A percentile compares a stretch with the other conserved stretches of the same genome.
These are phyloP conservation scores for Peromyscus eremicus DNA, from an alignment of 2,797 vertebrate species.

Conservation along the genomic window DNA sequence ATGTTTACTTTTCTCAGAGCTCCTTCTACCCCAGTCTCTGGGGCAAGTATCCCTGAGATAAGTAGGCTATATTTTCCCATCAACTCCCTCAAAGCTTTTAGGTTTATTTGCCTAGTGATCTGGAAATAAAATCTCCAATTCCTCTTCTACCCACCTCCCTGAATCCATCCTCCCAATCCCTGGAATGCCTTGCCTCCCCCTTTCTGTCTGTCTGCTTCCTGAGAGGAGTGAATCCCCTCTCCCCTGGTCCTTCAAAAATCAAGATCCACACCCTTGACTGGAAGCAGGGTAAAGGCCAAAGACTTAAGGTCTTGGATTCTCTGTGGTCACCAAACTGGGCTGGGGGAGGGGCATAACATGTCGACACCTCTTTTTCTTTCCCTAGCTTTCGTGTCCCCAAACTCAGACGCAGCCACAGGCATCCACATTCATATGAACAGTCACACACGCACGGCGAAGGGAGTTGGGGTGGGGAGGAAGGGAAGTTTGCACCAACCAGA, in stretches of 20 bases:
- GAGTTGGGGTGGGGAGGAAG: constrained; percentile 41
- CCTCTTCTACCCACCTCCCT: neutral
- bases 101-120: constrained; percentile 20
- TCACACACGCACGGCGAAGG: constrained; percentile 49
- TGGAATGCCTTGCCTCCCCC: constrained; percentile 22
- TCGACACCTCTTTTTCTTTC: constrained; percentile 60
- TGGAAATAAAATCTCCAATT: constrained; percentile 5
- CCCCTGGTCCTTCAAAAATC: constrained; percentile 44
- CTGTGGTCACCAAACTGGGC: constrained; percentile 10
- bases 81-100: constrained; percentile 20
- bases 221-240: neutral
- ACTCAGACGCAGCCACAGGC: constrained; percentile 70
- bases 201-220: neutral
- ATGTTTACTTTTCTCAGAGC: constrained; percentile 72
- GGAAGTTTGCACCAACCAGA: constrained; percentile 77
- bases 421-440: constrained; percentile 72
- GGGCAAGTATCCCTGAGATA: constrained; percentile 69
- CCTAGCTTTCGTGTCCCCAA: constrained; percentile 46
- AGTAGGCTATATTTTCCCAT: constrained; percentile 8
- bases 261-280: constrained; percentile 21
- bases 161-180: constrained; percentile 15
- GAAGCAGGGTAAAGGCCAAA: constrained; percentile 51
- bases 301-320: constrained; percentile 43
- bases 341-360: constrained; percentile 17
- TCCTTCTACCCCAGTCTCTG: constrained; percentile 43